Conservation (phyloP, 2,888 invertebrate genomes). For the Sialis fuliginosa region DNA sequence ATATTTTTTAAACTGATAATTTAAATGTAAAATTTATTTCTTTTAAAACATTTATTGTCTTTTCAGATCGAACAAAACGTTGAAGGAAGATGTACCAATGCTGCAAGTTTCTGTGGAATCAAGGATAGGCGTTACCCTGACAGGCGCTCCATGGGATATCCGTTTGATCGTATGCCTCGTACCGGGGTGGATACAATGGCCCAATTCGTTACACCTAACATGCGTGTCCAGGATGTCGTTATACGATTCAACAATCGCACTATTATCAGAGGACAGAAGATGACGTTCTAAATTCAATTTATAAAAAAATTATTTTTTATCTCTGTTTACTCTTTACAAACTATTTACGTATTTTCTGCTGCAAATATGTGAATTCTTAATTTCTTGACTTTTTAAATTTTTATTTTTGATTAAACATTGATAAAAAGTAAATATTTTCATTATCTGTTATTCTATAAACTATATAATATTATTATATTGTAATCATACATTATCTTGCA, state of each 20-base stretch:
- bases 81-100: slow-evolving; percentile 46
- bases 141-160: slow-evolving; percentile 68
- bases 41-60: not conserved
- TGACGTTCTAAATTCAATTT: too few relatives aligned
- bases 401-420: not conserved
- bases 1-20: not conserved
- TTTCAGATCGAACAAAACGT: slow-evolving; percentile 32
- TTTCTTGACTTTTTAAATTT: not conserved
- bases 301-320: too few relatives aligned
- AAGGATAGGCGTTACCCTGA: slow-evolving; percentile 65
- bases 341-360: too few relatives aligned
- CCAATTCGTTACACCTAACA: slow-evolving; percentile 59
- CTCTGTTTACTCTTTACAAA: too few relatives aligned
- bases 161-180: slow-evolving; percentile 51
- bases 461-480: too few relatives aligned
- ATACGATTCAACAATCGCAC: slow-evolving; percentile 37
- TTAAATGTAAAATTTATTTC: not conserved
- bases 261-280: not conserved
- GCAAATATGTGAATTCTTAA: too few relatives aligned
- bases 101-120: slow-evolving; percentile 64
- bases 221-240: slow-evolving; percentile 43
- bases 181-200: slow-evolving; percentile 33
- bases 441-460: too few relatives aligned
- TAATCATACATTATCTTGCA: too few relatives aligned
- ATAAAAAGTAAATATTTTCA: not conserved